Evolutionary conservation across 1,140 invertebrate genomes (phyloP).

Genomic region (Cepaea nemoralis): DNA sequence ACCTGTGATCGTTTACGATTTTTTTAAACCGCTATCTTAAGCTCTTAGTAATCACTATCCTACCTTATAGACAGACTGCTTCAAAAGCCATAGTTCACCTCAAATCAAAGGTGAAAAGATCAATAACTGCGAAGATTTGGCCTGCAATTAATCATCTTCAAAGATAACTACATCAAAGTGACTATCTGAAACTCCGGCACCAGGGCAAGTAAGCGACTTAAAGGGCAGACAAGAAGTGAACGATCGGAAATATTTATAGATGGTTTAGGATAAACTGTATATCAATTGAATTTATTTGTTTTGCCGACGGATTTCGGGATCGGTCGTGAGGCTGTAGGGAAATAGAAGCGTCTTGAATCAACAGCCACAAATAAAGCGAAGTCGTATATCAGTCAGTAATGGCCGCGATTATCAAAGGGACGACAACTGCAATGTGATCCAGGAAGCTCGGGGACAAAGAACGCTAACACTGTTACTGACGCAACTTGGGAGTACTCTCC

Average conservation of each 20-base stretch:
- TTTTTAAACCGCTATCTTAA: no score
- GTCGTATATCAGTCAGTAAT: slow-evolving; percentile 13
- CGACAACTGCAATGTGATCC: slow-evolving; percentile 5
- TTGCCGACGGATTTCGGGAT: neutral
- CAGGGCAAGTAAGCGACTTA: neutral
- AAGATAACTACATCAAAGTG: neutral
- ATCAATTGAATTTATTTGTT: slow-evolving; percentile 36
- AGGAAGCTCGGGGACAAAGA: slow-evolving; percentile 25
- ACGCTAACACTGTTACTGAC: slow-evolving; percentile 17
- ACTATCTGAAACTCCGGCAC: neutral
- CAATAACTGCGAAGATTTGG: neutral
- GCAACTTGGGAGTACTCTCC: slow-evolving; percentile 27
- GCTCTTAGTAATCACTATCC: neutral
- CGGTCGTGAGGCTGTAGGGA: neutral
- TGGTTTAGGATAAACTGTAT: slow-evolving; percentile 23
- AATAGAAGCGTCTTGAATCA: neutral
- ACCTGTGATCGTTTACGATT: no score
- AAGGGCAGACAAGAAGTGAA: neutral
- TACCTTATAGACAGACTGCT: neutral
- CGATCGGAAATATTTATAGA: slow-evolving; percentile 22
- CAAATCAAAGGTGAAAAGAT: neutral
- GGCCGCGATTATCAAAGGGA: neutral
- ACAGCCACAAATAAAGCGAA: neutral
- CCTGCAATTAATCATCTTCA: neutral
- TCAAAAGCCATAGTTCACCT: neutral